Conservation (phyloP, 2,888 invertebrate species). For the Caradrina clavipalpis region DNA sequence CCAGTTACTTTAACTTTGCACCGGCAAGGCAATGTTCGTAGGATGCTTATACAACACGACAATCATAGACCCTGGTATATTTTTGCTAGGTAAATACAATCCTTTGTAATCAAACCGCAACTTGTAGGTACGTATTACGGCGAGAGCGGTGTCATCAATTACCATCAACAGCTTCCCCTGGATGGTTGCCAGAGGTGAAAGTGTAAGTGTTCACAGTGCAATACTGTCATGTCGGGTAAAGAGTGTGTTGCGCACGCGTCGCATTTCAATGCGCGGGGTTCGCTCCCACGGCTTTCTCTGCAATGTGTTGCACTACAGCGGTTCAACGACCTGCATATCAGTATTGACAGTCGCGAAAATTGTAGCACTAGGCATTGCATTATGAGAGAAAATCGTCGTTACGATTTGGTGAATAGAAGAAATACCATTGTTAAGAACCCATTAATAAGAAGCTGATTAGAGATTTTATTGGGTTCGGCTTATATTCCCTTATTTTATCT, state of each 20-base stretch:
- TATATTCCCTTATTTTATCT: too few species aligned
- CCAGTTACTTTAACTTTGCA: too few species aligned
- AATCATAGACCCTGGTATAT: too few species aligned
- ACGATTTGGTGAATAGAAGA: background rate
- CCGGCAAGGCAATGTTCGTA: too few species aligned
- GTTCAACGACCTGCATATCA: conserved; percentile 50
- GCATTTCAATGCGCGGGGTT: conserved; percentile 52
- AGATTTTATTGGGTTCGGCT: background rate
- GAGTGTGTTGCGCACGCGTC: conserved; percentile 35
- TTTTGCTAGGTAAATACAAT: conserved; percentile 15
- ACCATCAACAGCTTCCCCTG: conserved; percentile 43
- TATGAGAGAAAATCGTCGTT: background rate
- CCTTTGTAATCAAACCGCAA: conserved; percentile 31
- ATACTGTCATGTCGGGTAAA: conserved; percentile 39
- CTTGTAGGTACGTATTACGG: background rate
- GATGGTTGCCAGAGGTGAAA: conserved; percentile 66
- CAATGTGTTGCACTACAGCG: conserved; percentile 34
- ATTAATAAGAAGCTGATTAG: background rate
- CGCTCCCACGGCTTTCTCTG: conserved; percentile 73
- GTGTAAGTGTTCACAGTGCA: conserved; percentile 58
- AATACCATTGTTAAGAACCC: background rate
- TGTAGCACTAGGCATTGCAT: conserved; percentile 17
- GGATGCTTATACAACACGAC: too few species aligned
- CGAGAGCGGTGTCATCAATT: conserved; percentile 22
- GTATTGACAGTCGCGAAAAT: conserved; percentile 40